Evolutionary conservation across 2,888 invertebrate genomes (phyloP).

Genomic region (Buathra laborator): DNA sequence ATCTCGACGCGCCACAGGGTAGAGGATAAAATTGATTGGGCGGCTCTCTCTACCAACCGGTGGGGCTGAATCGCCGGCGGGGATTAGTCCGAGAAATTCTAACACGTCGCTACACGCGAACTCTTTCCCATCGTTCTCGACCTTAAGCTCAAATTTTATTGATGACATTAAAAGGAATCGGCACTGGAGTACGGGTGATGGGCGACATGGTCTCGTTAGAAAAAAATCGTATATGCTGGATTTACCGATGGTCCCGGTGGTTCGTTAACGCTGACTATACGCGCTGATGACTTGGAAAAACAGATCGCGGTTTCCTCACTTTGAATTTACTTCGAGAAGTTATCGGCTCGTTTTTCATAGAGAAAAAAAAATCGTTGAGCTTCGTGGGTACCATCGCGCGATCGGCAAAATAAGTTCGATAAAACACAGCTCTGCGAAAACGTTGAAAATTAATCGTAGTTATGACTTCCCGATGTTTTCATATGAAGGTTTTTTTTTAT

Average conservation of each 20-base stretch:
- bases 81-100: constrained; percentile 60
- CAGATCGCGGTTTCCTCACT: neutral
- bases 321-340: neutral
- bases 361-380: neutral
- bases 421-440: neutral
- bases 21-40: constrained; percentile 63
- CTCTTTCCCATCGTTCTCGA: constrained; percentile 15
- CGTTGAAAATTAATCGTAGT: neutral
- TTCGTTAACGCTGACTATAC: constrained; percentile 20
- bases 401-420: neutral
- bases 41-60: constrained; percentile 50
- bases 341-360: neutral
- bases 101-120: constrained; percentile 22
- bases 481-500: neutral
- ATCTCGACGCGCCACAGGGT: constrained; percentile 34
- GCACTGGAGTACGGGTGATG: constrained; percentile 5
- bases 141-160: constrained; percentile 62
- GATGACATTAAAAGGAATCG: constrained; percentile 58
- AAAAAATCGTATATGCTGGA: constrained; percentile 37
- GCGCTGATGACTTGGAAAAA: neutral
- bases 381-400: neutral
- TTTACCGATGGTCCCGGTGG: constrained; percentile 20
- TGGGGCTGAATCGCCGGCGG: constrained; percentile 51
- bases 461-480: neutral
- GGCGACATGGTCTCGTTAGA: constrained; percentile 36